Evolutionary conservation across 2,888 invertebrate species (phyloP).

Genomic region (Nymphalis urticae): DNA sequence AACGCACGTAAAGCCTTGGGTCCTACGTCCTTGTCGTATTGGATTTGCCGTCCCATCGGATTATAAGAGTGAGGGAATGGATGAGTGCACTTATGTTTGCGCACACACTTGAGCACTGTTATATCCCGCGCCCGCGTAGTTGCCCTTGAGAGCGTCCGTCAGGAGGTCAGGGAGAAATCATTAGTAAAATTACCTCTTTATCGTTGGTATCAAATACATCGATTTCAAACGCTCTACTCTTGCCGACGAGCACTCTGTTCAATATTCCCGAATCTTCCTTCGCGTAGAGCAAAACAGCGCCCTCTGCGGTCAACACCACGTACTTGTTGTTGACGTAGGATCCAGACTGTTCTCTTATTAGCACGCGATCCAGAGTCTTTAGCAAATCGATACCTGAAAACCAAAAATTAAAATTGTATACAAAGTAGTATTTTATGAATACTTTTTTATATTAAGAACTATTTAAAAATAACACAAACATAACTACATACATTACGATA

Average conservation of each 20-base stretch:
- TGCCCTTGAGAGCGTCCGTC: too few species aligned
- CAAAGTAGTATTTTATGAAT: not conserved
- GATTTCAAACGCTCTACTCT: conserved; percentile 51
- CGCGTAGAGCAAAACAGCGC: conserved; percentile 48
- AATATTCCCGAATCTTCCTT: conserved; percentile 50
- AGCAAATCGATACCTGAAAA: conserved; percentile 49
- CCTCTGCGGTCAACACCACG: conserved; percentile 46
- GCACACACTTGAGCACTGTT: too few species aligned
- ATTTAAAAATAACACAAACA: too few species aligned
- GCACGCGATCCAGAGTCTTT: conserved; percentile 40
- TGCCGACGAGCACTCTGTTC: conserved; percentile 47
- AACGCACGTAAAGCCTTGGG: too few species aligned
- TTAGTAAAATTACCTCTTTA: conserved; percentile 44
- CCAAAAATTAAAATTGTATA: not conserved
- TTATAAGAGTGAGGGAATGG: too few species aligned
- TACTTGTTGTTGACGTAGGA: conserved; percentile 50
- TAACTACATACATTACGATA: too few species aligned
- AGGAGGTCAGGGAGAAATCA: too few species aligned
- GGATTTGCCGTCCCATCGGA: too few species aligned
- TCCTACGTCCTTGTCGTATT: too few species aligned
- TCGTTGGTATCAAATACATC: conserved; percentile 50
- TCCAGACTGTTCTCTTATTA: conserved; percentile 49
- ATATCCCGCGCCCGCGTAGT: too few species aligned
- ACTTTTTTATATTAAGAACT: too few species aligned
- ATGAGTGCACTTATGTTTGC: too few species aligned